A percentile compares a stretch with the other conserved stretches of the same genome.
Conservation (phyloP, 2,888 invertebrate species). For the Oligia latruncula region DNA sequence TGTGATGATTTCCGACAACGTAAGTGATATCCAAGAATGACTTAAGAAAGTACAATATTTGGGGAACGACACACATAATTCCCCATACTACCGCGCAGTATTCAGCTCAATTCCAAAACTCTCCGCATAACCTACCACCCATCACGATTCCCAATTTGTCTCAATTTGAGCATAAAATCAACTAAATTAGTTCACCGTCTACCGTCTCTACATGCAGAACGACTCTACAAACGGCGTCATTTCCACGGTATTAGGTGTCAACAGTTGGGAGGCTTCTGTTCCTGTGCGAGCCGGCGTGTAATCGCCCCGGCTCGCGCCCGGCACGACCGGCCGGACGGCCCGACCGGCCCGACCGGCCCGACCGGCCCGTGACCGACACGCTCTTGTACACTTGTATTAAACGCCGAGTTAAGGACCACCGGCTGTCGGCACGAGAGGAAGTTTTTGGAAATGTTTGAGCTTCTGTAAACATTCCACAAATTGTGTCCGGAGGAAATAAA, state of each 20-base stretch:
- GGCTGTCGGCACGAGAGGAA: slow-evolving; percentile 39
- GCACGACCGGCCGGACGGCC: slow-evolving; percentile 37
- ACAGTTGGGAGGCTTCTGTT: slow-evolving; percentile 54
- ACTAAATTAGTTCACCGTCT: neutral
- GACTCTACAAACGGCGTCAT: slow-evolving; percentile 25
- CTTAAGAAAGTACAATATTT: neutral
- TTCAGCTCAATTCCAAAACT: neutral
- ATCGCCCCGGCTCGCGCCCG: slow-evolving; percentile 22
- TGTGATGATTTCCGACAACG: neutral
- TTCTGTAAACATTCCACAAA: neutral
- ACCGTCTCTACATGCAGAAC: slow-evolving; percentile 18
- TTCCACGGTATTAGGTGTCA: slow-evolving; percentile 54
- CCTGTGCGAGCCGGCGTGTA: slow-evolving; percentile 41
- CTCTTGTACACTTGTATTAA: slow-evolving; percentile 35
- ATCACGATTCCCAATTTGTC: slow-evolving; percentile 48
- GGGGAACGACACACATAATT: neutral
- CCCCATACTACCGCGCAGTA: no score
- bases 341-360: slow-evolving; percentile 10
- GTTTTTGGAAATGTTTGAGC: slow-evolving; percentile 9
- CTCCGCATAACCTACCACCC: slow-evolving; percentile 26
- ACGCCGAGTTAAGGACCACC: slow-evolving; percentile 63
- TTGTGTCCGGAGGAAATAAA: neutral
- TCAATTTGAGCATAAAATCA: slow-evolving; percentile 49
- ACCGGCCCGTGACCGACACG: slow-evolving; percentile 42
- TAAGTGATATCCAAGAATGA: neutral